These are phyloP conservation scores for Oscheius sp. DNA, from an alignment of 2,888 invertebrate genomes.

Conservation along the genomic window DNA sequence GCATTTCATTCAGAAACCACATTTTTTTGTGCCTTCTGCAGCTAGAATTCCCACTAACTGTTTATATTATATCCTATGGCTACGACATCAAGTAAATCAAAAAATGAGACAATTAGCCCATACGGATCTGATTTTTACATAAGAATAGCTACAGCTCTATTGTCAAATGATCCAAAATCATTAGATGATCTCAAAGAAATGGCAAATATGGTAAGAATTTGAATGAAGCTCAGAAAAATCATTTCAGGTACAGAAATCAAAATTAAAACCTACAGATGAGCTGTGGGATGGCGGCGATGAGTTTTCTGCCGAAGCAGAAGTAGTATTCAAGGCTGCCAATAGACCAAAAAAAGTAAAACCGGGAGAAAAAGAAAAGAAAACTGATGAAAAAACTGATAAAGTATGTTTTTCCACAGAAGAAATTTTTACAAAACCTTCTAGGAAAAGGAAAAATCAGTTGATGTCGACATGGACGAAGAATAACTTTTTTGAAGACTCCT, in stretches of 20 bases:
- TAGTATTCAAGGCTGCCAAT: slow-evolving; percentile 9
- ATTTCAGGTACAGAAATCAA: slow-evolving; percentile 16
- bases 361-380: not conserved
- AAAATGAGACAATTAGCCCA: slow-evolving; percentile 11
- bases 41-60: too few species aligned
- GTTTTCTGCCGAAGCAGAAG: slow-evolving; percentile 24
- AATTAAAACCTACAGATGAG: slow-evolving; percentile 12
- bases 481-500: too few species aligned
- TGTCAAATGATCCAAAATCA: slow-evolving; percentile 22
- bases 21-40: too few species aligned
- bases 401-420: not conserved
- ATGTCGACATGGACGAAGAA: not conserved
- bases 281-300: slow-evolving; percentile 33
- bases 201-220: slow-evolving; percentile 7
- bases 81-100: not conserved
- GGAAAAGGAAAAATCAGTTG: slow-evolving; percentile 11
- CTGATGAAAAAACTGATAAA: not conserved
- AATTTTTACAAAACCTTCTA: not conserved
- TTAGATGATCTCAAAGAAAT: slow-evolving; percentile 18
- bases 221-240: not conserved
- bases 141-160: slow-evolving; percentile 6
- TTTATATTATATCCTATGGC: not conserved
- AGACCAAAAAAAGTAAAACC: slow-evolving; percentile 12
- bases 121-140: slow-evolving; percentile 23
- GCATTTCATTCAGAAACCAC: too few species aligned